Conservation (phyloP, 2,797 vertebrate genomes). For the Acanthopagrus latus region DNA sequence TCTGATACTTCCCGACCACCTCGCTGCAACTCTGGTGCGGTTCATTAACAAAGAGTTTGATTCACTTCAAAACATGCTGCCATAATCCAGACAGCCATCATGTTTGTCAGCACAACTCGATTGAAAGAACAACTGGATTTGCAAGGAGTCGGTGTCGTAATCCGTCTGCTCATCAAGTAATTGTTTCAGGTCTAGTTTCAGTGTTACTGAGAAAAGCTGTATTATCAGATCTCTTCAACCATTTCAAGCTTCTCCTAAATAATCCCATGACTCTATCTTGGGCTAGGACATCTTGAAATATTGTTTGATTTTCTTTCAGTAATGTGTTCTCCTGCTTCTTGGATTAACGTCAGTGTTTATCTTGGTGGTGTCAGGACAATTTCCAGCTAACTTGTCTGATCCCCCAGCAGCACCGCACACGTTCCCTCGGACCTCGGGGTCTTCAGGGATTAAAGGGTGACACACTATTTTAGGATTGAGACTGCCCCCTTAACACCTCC, state of each 20-base stretch:
- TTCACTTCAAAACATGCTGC: neutral
- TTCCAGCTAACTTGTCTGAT: constrained; percentile 48
- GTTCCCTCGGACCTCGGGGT: neutral
- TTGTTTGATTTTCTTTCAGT: neutral
- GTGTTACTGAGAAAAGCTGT: neutral
- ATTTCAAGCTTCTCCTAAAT: constrained; percentile 6
- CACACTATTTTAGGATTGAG: constrained; percentile 62
- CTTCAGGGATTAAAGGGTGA: constrained; percentile 65
- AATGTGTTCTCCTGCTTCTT: neutral
- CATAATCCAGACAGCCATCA: neutral
- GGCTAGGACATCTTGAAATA: neutral
- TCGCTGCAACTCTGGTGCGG: neutral
- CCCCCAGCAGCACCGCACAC: neutral
- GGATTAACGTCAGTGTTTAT: constrained; percentile 2
- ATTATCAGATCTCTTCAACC: constrained; percentile 10
- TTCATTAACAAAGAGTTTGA: neutral
- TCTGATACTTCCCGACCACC: neutral
- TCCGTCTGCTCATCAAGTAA: neutral
- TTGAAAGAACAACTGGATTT: neutral
- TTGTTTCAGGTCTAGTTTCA: too few relatives aligned
- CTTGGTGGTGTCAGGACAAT: constrained; percentile 12
- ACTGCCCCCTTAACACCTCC: constrained; percentile 42
- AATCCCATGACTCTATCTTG: neutral
- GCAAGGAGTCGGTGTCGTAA: too few relatives aligned
- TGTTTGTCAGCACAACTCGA: neutral